Evolutionary conservation across 2,797 vertebrate species (phyloP).

Genomic region (Tachyglossus aculeatus): DNA sequence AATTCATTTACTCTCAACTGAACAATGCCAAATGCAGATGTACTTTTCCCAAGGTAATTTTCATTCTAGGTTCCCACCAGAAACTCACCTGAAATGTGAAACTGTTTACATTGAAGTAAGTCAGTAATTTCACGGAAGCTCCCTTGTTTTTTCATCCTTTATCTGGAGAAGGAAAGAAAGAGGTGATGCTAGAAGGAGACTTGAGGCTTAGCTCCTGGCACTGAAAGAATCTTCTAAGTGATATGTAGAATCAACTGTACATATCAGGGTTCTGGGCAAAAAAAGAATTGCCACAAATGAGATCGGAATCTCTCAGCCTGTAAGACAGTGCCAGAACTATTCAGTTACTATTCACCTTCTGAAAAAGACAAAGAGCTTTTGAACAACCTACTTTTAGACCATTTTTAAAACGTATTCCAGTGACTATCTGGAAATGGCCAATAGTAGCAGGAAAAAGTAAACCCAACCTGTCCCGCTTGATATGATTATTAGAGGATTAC

Average conservation of each 20-base stretch:
- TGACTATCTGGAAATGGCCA: no score
- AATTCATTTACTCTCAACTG: constrained; percentile 16
- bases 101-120: background rate
- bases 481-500: no score
- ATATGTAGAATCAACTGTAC: background rate
- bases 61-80: background rate
- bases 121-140: background rate
- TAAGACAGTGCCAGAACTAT: background rate
- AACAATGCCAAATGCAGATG: background rate
- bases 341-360: background rate
- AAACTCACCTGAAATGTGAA: background rate
- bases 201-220: background rate
- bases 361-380: background rate
- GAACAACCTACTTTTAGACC: background rate
- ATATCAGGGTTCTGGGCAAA: background rate
- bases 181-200: background rate
- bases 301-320: background rate
- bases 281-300: background rate
- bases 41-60: background rate
- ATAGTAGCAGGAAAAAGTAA: no score
- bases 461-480: no score
- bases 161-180: background rate
- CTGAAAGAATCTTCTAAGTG: background rate
- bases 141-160: background rate
- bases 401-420: background rate